phyloP scores from a whole-genome alignment of 2,113 vertebrate genomes.

The Lophura nycthemera region DNA sequence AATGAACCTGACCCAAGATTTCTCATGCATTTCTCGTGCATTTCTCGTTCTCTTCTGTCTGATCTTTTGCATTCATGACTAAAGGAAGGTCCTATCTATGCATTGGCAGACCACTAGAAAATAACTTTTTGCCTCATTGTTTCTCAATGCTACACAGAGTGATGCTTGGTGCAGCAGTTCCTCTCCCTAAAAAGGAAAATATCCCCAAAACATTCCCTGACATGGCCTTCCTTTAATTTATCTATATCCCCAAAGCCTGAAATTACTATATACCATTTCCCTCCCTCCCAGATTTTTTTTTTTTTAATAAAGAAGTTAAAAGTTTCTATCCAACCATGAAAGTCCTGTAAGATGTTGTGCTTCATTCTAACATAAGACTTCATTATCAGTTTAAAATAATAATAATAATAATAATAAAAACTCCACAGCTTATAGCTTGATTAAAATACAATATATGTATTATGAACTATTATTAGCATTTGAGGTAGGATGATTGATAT shows the following conservation, averaged over 20 bases:
- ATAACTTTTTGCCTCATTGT: background rate
- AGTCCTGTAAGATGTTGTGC: background rate
- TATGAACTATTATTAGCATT: background rate
- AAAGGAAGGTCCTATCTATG: background rate
- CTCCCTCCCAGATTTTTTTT: background rate
- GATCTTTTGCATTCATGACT: background rate
- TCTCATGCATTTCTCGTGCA: background rate
- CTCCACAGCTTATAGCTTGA: background rate
- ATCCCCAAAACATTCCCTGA: background rate
- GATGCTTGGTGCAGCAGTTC: background rate
- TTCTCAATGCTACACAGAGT: background rate
- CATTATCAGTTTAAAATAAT: background rate
- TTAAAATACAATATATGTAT: slow-evolving; percentile 12
- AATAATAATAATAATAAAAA: background rate
- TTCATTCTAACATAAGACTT: background rate
- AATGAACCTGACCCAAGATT: background rate
- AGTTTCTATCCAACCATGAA: background rate
- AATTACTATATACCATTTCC: accelerated
- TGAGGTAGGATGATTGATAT: background rate
- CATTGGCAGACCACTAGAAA: background rate
- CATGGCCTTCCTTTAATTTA: background rate
- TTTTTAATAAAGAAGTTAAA: background rate
- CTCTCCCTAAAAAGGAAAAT: background rate
- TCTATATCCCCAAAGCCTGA: background rate
- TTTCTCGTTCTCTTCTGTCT: background rate